Conservation (phyloP, 2,888 invertebrate species). For the Myathropa florea region DNA sequence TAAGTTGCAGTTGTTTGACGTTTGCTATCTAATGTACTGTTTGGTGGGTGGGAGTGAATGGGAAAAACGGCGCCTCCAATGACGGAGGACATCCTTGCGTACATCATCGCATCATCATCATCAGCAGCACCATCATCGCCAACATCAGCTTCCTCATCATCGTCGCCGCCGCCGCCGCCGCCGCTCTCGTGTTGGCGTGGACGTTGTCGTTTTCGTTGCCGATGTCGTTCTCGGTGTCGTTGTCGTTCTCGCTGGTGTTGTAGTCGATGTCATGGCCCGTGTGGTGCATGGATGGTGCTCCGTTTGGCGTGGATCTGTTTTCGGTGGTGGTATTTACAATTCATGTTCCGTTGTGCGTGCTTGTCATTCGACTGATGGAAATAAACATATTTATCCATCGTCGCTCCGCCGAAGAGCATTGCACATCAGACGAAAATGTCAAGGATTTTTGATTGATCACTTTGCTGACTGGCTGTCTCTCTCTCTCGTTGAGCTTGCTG, state of each 20-base stretch:
- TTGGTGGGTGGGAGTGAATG: constrained; percentile 37
- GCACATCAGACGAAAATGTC: constrained; percentile 56
- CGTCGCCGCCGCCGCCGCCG: neutral
- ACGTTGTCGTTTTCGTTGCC: neutral
- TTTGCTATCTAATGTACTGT: constrained; percentile 59
- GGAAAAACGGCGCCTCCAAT: constrained; percentile 59
- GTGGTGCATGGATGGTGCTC: constrained; percentile 9
- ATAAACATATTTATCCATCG: constrained; percentile 66
- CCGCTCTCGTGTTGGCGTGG: neutral
- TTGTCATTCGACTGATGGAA: constrained; percentile 64
- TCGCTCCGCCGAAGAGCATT: neutral
- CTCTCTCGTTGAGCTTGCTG: neutral
- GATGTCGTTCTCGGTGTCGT: too few relatives aligned
- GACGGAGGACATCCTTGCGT: constrained; percentile 55
- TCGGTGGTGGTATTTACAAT: constrained; percentile 66
- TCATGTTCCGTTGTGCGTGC: constrained; percentile 68
- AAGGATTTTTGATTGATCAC: constrained; percentile 71
- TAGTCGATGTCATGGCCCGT: constrained; percentile 1
- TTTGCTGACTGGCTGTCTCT: constrained; percentile 49
- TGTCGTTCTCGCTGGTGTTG: too few relatives aligned
- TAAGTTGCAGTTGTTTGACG: constrained; percentile 65
- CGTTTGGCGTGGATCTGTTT: constrained; percentile 42
- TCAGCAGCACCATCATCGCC: constrained; percentile 14
- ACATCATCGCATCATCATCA: constrained; percentile 60
- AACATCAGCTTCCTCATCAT: neutral